Base-by-base conservation (phyloP, 2,888 invertebrate species). In the Monochamus alternatus region DNA sequence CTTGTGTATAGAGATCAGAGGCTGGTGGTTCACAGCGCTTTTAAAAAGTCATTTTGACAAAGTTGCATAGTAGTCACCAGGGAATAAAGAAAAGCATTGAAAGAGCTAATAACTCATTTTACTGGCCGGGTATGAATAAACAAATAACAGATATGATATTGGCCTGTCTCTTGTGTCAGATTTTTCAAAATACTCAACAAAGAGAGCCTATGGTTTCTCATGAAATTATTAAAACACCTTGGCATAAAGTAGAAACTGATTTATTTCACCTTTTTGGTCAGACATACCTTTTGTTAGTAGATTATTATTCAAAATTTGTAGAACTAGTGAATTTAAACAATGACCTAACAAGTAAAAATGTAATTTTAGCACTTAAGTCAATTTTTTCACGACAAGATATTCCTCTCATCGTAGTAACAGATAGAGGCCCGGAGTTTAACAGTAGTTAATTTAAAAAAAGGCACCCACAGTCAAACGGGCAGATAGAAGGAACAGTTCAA, bases 401-500 rank as follows among this genome's bases (percentile, higher is more conserved):
- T 59, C 79, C 78, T n/a, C 59, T 30, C 66, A 64, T 74, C 43
- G 22, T 80, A 55, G 73, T 79, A 5, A 76, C 69, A n/a, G 81
- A 80, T 62, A 65, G 63, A 43, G 77, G 72, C 3, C 72, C 74
- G 8, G 66, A 72, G 10, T 77, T 77, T 68, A 9, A 9, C 12
- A 66, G 71, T 32, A 10, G 58, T n/a, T 1, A 38, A 58, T 77
- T 77, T 75, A 75, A 77, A 72, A 52, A 72, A 5, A 38, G 59
- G 10, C 73, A 77, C 43, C 71, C 77, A 30, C 75, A 77, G 68
- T 71, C 75, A 5, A 77, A 77, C 64, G 77, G 73, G n/a, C 51
- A 59, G 44, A 70, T 63, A 0, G 73, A 77, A 64, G 74, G 83
- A 65, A 73, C 79, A 47, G 79, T 77, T 63, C 81, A 78, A 67